A percentile compares a stretch with the other conserved stretches of the same genome.
These are phyloP conservation scores for Micropoecilia bifurca DNA, from an alignment of 2,797 vertebrate species.

Conservation along the genomic window DNA sequence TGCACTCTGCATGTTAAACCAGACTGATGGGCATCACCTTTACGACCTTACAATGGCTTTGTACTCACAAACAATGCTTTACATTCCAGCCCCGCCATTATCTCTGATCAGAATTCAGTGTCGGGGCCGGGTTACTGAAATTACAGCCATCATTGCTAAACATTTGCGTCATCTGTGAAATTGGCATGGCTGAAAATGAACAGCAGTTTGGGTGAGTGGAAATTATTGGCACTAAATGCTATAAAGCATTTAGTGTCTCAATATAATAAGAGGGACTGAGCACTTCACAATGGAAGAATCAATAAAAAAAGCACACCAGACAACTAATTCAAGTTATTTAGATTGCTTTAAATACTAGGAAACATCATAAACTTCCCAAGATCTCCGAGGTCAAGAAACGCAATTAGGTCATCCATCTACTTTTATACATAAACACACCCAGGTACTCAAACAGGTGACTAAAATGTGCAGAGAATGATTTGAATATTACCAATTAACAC, in stretches of 20 bases:
- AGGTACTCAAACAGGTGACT: neutral
- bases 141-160: slow-evolving; percentile 25
- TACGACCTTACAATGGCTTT: slow-evolving; percentile 12
- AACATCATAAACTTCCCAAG: slow-evolving; percentile 9
- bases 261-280: slow-evolving; percentile 37
- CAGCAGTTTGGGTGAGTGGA: neutral
- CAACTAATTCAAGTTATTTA: slow-evolving; percentile 29
- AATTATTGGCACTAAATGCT: slow-evolving; percentile 15
- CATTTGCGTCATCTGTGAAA: slow-evolving; percentile 19
- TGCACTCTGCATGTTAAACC: slow-evolving; percentile 22
- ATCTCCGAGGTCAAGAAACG: slow-evolving; percentile 21
- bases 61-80: slow-evolving; percentile 19
- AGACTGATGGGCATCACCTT: slow-evolving; percentile 26
- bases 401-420: slow-evolving; percentile 10
- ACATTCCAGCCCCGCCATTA: slow-evolving; percentile 2
- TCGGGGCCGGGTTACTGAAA: slow-evolving; percentile 3
- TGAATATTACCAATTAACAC: slow-evolving; percentile 34
- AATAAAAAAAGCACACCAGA: slow-evolving; percentile 18
- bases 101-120: slow-evolving; percentile 30
- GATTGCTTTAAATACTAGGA: slow-evolving; percentile 14
- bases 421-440: neutral
- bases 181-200: slow-evolving; percentile 32
- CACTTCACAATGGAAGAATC: slow-evolving; percentile 15
- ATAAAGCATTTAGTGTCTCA: slow-evolving; percentile 28
- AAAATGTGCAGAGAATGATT: slow-evolving; percentile 2